Evolutionary conservation across 1,140 invertebrate genomes (phyloP).

Genomic region (Trinorchestia longiramus): DNA sequence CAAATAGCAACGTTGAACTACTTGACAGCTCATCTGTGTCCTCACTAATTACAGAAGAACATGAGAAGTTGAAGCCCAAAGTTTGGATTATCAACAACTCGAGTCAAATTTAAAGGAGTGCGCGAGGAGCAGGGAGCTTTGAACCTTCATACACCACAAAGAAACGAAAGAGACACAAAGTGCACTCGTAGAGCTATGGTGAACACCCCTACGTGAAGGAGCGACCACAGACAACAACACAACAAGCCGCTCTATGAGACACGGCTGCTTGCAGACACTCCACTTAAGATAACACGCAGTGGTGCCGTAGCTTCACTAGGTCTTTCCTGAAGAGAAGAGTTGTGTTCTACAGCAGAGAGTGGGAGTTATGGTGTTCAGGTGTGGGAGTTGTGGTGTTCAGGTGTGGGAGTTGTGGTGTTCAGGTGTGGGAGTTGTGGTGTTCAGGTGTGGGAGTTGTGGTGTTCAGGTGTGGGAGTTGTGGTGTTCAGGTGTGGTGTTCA

Average conservation of each 20-base stretch:
- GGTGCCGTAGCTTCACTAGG: not conserved
- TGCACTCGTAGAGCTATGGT: not conserved
- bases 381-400: no score
- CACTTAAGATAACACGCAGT: slow-evolving; percentile 39
- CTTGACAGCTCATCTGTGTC: not conserved
- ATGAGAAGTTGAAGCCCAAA: not conserved
- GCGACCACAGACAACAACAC: not conserved
- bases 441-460: not conserved
- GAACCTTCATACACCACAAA: not conserved
- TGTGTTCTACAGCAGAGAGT: not conserved
- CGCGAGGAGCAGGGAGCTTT: not conserved
- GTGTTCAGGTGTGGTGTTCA: not conserved
- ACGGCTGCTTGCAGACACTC: slow-evolving; percentile 20
- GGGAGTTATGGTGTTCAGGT: no score
- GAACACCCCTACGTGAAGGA: not conserved
- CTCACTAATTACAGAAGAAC: not conserved
- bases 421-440: no score
- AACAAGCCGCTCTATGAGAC: not conserved
- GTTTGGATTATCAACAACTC: not conserved
- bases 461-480: not conserved
- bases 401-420: no score
- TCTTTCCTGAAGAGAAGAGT: not conserved
- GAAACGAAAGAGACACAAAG: not conserved
- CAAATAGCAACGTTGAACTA: not conserved
- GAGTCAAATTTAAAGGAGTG: not conserved